Conservation (phyloP, 2,113 vertebrate species). For the Octodon degus region DNA sequence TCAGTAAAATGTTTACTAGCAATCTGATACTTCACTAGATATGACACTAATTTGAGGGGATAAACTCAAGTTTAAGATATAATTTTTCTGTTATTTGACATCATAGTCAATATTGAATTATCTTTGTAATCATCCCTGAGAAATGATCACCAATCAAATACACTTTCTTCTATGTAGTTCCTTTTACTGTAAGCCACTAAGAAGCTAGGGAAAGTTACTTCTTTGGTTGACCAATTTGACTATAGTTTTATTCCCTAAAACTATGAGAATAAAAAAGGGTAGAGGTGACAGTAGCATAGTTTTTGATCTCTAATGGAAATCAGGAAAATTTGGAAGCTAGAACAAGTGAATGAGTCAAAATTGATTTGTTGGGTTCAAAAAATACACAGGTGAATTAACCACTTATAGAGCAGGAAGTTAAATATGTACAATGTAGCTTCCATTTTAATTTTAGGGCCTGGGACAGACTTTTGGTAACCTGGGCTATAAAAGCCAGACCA, state of each 20-base stretch:
- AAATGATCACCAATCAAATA: not conserved
- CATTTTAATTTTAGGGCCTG: too few relatives aligned
- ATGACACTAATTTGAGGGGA: not conserved
- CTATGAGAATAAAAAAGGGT: not conserved
- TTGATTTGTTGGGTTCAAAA: not conserved
- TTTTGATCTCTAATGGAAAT: not conserved
- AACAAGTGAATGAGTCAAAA: not conserved
- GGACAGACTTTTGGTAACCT: too few relatives aligned
- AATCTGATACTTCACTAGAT: not conserved
- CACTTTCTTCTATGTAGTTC: not conserved
- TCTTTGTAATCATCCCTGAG: not conserved
- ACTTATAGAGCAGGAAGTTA: not conserved
- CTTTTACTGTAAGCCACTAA: not conserved
- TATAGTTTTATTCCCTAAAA: not conserved
- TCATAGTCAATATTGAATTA: not conserved
- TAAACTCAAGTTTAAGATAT: not conserved
- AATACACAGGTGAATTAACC: slow-evolving; percentile 4
- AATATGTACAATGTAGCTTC: too few relatives aligned
- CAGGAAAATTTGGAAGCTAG: not conserved
- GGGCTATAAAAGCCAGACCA: too few relatives aligned
- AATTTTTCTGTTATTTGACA: slow-evolving; percentile 16
- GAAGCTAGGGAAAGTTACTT: not conserved
- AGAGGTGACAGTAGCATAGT: not conserved
- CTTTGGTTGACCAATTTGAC: not conserved
- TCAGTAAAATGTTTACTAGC: not conserved